These are phyloP conservation scores for Melanogrammus aeglefinus DNA, from an alignment of 2,797 vertebrate species.

Conservation along the genomic window DNA sequence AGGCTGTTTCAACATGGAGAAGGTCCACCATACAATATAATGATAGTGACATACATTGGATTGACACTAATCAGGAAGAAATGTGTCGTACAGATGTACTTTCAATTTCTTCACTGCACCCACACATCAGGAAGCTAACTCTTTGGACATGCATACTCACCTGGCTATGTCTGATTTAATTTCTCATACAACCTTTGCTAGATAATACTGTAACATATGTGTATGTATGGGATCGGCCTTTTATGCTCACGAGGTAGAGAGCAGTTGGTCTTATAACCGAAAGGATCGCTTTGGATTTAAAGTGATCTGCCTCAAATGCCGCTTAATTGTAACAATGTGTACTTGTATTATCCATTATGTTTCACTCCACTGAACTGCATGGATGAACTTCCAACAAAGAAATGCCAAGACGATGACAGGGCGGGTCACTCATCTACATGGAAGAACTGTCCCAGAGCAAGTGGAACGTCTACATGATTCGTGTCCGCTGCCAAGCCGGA, in stretches of 20 bases:
- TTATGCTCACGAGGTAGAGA: no score
- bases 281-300: no score
- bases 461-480: not conserved
- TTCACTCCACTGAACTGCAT: not conserved
- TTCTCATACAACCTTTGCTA: not conserved
- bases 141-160: not conserved
- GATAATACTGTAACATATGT: not conserved
- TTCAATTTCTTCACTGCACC: not conserved
- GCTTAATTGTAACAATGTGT: not conserved
- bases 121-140: not conserved
- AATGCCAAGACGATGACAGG: not conserved
- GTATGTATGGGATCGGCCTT: no score
- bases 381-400: not conserved
- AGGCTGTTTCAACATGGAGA: no score
- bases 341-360: not conserved
- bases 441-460: not conserved
- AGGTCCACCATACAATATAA: no score
- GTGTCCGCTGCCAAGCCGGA: not conserved
- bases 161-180: not conserved
- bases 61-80: not conserved
- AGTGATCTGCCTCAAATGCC: no score
- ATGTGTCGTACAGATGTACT: not conserved
- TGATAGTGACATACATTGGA: not conserved
- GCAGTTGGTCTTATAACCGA: no score
- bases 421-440: slow-evolving; percentile 14